Conservation (phyloP, 2,113 vertebrate genomes). For the Kryptolebias marmoratus region DNA sequence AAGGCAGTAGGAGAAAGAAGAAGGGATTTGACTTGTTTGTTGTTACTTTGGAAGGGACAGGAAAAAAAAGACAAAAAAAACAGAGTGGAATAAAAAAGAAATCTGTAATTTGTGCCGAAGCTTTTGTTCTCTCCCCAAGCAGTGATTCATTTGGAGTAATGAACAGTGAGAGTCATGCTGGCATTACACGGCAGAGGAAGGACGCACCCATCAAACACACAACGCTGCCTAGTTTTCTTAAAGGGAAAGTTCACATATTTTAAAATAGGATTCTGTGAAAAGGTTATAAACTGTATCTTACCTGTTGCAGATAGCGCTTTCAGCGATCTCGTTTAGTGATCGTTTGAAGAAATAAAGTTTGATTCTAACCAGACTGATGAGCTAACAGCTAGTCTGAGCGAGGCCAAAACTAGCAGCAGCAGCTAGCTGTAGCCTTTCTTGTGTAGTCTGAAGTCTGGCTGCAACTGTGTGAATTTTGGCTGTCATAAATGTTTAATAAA, state of each 20-base stretch:
- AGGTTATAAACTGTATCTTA: no score
- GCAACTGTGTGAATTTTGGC: no score
- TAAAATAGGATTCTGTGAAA: no score
- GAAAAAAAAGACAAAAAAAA: constrained; percentile 34
- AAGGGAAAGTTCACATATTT: neutral
- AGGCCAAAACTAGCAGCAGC: no score
- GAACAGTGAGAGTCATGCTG: constrained; percentile 53
- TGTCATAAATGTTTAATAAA: no score
- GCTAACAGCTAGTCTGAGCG: no score
- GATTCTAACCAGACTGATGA: no score
- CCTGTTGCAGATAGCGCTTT: no score
- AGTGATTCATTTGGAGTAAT: constrained; percentile 54
- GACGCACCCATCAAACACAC: constrained; percentile 28
- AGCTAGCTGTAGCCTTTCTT: no score
- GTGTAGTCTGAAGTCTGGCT: no score
- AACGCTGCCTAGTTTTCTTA: neutral
- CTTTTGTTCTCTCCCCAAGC: constrained; percentile 34
- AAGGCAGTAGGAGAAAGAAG: constrained; percentile 87
- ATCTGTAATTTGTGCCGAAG: constrained; percentile 26
- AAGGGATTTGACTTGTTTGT: constrained; percentile 76
- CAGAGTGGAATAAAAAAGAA: constrained; percentile 1
- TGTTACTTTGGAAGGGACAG: constrained; percentile 43
- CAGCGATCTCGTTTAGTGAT: no score
- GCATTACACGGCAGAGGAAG: constrained; percentile 33
- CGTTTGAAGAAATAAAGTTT: no score